A percentile compares a stretch with the other conserved stretches of the same genome.
These are phyloP conservation scores for Picus viridis DNA, from an alignment of 2,797 vertebrate genomes.

Conservation along the genomic window DNA sequence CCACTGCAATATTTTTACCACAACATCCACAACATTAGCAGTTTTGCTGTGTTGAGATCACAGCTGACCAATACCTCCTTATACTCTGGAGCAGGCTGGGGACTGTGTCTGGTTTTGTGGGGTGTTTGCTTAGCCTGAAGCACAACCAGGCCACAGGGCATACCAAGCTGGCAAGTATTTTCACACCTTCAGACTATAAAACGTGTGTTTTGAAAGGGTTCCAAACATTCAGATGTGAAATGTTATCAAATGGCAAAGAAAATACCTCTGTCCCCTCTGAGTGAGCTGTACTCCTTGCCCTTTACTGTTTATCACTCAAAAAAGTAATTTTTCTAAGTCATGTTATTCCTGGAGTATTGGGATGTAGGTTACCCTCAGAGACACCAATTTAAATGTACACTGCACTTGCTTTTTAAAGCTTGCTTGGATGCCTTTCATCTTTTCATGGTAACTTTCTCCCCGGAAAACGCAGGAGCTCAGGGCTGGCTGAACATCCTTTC, in stretches of 20 bases:
- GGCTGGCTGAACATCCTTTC: background rate
- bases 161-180: background rate
- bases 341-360: background rate
- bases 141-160: background rate
- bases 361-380: background rate
- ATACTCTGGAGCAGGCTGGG: background rate
- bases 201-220: background rate
- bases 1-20: background rate
- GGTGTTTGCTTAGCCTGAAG: background rate
- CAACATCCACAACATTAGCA: fast-evolving
- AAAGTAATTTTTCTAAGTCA: background rate
- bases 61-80: fast-evolving
- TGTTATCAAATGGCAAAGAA: background rate
- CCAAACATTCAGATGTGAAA: background rate
- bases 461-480: background rate
- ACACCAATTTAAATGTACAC: background rate
- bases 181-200: background rate
- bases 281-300: background rate
- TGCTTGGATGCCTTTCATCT: background rate
- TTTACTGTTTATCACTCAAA: background rate
- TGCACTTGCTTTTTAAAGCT: background rate
- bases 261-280: background rate
- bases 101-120: background rate
- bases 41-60: background rate
- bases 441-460: background rate